Evolutionary conservation across 2,888 invertebrate species (phyloP), one percentile per base, ranked within the genome.

Genomic region (Dicycla oo): DNA sequence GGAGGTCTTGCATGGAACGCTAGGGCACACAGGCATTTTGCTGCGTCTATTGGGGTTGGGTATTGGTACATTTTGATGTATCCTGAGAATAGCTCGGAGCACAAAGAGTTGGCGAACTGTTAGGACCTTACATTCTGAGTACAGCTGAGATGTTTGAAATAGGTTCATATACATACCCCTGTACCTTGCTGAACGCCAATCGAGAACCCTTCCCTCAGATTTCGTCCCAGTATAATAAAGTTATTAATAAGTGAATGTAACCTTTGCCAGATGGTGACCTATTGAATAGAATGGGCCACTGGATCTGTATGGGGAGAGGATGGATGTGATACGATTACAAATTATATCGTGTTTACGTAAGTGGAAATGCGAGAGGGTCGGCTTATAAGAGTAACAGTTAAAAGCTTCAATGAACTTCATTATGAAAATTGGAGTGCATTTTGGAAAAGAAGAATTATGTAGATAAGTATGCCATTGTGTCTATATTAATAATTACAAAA

Each of bases 281-380:
- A 56, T 56, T 56, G 3, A 54, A 45, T 40, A 34, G 62, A n/a
- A 78, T 51, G 49, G 75, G 73, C 78, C 78, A 78, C 49, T 65
- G 78, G 45, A 30, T 76, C 30, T 30, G 30, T 23, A 65, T 51
- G 60, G 58, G 49, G 49, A 63, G 58, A 43, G 78, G 53, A 75
- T 64, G 70, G 64, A 72, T 72, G 13, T 23, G 43, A 51, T 61
- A 15, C 49, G 60, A 65, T 66, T 57, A 51, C 34, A 62, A 30
- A 64, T 49, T 71, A 60, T 64, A 13, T n/a, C 45, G 30, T 51
- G 73, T 45, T 78, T 78, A 65, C 45, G 51, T 61, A 51, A 65
- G 64, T 72, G 49, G 49, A 78, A 56, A 73, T 56, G 23, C 20
- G 60, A 11, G n/a, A 58, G 70, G 15, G 18, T 30, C 38, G 30